Evolutionary conservation across 1,140 invertebrate species (phyloP), one percentile per base, ranked within the genome.

Genomic region (Drosophila funebris): DNA sequence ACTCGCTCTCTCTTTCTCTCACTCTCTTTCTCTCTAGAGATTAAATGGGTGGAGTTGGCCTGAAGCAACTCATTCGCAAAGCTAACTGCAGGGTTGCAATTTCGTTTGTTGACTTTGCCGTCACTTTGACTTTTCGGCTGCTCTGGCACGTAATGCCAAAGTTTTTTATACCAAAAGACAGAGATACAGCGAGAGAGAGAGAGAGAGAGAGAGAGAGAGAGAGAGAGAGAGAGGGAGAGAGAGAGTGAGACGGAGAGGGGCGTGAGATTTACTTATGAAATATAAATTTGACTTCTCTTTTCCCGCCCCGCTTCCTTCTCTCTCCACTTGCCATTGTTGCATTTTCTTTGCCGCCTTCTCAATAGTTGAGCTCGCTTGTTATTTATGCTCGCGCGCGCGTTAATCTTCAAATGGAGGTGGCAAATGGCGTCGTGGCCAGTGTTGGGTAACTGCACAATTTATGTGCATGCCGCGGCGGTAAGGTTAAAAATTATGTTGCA

Each of bases 401-500:
- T 76, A 76, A 68, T 76, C 62, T 73, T 62, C 41, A 67, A 67
- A 52, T 72, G 73, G 73, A 22, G 68, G 52, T 37, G 36, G 4
- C 33, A 36, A 36, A 36, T 36, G 33, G 33, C 33, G n/a, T 13
- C 11, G 20, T 48, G 58, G 50, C 46, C 46, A 68, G 68, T 57
- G 73, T 46, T 58, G 61, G 67, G 53, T 52, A 57, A 53, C 43
- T 61, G 68, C 48, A 41, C 27, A 78, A 78, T 78, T 78, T 76
- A 76, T 78, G 73, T 76, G 73, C 69, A 69, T 48, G 44, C 50
- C 58, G 58, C 44, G 63, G 54, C 41, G 43, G 63, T 56, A 62
- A 78, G 73, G 57, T 76, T 78, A 73, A 78, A 76, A 78, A 78
- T 78, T 69, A 76, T 68, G 76, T 61, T 78, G 63, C 73, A 76